Base-by-base conservation (phyloP, 2,888 invertebrate species). In the Mongoloraphidia duomilia region DNA sequence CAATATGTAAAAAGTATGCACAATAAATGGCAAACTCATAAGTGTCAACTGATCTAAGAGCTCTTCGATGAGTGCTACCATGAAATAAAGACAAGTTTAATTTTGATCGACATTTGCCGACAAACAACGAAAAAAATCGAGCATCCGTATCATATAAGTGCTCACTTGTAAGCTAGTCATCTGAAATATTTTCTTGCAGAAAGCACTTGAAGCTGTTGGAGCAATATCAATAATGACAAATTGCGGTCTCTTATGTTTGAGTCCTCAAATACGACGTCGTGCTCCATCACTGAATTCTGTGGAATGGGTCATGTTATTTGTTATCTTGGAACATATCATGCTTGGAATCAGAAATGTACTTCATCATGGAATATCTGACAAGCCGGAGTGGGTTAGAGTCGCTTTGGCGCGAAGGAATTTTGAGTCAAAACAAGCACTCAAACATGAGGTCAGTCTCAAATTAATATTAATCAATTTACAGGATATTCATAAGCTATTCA, bases 221-320 rank as follows among this genome's bases (percentile, higher is more conserved):
- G 73, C 75, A 2, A 69, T 85, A 56, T 77, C 80, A 1, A 79
- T 86, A 53, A 73, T 84, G 59, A 85, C 84, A 48, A 86, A 86
- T 66, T 82, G 82, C 61, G 83, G 82, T 1, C 66, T 86, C 44
- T 70, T 86, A 39, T 82, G 79, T 56, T 69, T 85, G 53, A 80
- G 79, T 52, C 80, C 82, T 8, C 73, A 78, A 56, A 72, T 82
- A 41, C 71, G 76, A 61, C 55, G 54, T 50, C 52, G 50, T 13
- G 57, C 57, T 6, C 58, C 61, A 10, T 50, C 56, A n/a, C 54
- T 60, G 34, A 54, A 58, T 8, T 58, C 61, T 53, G 58, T 66
- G 36, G 70, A 76, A 56, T 74, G 77, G 69, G 65, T 79, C 39
- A 61, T 82, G 49, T 63, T 77, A 26, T 83, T 84, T 62, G 80